Conservation (phyloP, 2,797 vertebrate genomes). For the Cossypha polioptera region DNA sequence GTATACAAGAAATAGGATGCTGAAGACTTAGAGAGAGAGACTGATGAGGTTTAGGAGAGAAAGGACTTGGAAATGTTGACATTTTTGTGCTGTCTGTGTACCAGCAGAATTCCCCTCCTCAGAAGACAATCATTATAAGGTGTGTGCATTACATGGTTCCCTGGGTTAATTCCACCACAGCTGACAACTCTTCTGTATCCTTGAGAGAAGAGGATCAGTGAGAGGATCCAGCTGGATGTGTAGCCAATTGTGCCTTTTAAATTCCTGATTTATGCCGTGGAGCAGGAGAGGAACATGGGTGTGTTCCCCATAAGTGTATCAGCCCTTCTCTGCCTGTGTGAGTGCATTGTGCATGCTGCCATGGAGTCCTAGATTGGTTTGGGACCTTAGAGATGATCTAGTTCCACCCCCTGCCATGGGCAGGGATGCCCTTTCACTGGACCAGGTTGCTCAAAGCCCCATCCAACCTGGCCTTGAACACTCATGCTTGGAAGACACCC, state of each 20-base stretch:
- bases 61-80: neutral
- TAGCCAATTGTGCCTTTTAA: neutral
- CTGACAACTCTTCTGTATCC: neutral
- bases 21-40: neutral
- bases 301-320: neutral
- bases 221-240: neutral
- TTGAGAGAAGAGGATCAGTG: neutral
- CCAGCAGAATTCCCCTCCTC: neutral
- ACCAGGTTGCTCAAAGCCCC: neutral
- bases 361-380: neutral
- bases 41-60: neutral
- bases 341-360: neutral
- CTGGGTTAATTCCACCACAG: neutral
- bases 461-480: neutral
- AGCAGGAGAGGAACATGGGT: neutral
- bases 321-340: neutral
- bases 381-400: neutral
- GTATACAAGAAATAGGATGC: neutral
- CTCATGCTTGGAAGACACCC: neutral
- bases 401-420: neutral
- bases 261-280: neutral
- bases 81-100: neutral
- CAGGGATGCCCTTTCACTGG: neutral
- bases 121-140: neutral
- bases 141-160: neutral